A percentile compares a stretch with the other conserved stretches of the same genome.
phyloP scores from a whole-genome alignment of 2,797 vertebrate species.

The Poecilia picta region DNA sequence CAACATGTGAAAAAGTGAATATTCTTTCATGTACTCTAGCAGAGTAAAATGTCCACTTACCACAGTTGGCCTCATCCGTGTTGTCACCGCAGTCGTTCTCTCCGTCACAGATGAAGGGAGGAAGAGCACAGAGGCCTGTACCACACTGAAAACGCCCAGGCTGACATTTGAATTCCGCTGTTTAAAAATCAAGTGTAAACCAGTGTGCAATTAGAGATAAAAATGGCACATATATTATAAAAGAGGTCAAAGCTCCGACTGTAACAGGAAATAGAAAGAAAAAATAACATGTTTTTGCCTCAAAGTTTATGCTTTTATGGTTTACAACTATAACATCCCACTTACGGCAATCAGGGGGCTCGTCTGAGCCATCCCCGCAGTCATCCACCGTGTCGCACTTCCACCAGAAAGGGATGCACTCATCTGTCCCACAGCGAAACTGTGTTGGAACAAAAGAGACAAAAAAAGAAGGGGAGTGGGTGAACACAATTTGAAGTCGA shows the following conservation, averaged over 20 bases:
- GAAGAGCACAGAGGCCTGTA: constrained; percentile 95
- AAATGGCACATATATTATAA: not conserved
- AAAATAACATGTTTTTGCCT: not conserved
- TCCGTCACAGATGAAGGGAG: constrained; percentile 98
- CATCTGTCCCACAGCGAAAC: constrained; percentile 98
- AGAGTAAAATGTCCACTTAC: constrained; percentile 74
- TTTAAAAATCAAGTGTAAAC: constrained; percentile 33
- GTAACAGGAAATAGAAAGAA: not conserved
- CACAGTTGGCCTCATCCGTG: constrained; percentile 97
- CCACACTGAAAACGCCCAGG: constrained; percentile 98
- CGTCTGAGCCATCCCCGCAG: constrained; percentile 97
- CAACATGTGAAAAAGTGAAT: not conserved
- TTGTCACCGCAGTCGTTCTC: constrained; percentile 99
- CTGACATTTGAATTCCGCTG: constrained; percentile 98
- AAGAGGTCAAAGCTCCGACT: not conserved
- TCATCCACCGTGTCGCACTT: constrained; percentile 99
- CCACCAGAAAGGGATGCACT: constrained; percentile 99
- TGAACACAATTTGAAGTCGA: constrained; percentile 27
- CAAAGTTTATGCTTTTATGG: not conserved
- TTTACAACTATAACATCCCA: constrained; percentile 39
- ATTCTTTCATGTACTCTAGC: not conserved
- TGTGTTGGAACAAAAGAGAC: constrained; percentile 51
- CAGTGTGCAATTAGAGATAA: not conserved
- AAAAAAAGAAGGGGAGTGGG: not conserved
- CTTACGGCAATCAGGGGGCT: constrained; percentile 96